A percentile compares a stretch with the other conserved stretches of the same genome.
phyloP scores from a whole-genome alignment of 2,888 invertebrate genomes.

The Xylota segnis region DNA sequence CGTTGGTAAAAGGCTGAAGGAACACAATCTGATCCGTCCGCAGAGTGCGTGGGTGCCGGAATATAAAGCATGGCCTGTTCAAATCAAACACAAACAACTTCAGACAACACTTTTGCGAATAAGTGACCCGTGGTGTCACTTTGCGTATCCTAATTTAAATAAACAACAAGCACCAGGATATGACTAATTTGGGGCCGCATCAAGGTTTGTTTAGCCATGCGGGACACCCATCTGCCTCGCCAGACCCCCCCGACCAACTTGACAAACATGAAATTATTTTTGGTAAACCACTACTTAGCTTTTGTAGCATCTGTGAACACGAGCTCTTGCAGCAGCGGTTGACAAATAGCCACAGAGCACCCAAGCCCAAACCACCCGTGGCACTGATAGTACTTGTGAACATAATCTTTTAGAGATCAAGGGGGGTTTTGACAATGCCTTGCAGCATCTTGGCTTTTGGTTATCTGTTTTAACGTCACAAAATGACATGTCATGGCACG shows the following conservation, averaged over 20 bases:
- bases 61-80: slow-evolving; percentile 87
- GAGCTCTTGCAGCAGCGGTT: slow-evolving; percentile 65
- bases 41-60: slow-evolving; percentile 88
- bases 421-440: slow-evolving; percentile 48
- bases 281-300: slow-evolving; percentile 72
- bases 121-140: slow-evolving; percentile 70
- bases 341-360: slow-evolving; percentile 65
- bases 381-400: slow-evolving; percentile 60
- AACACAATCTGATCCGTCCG: slow-evolving; percentile 87
- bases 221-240: slow-evolving; percentile 48
- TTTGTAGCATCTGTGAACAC: slow-evolving; percentile 73
- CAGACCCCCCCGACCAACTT: slow-evolving; percentile 44
- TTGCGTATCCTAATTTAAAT: slow-evolving; percentile 71
- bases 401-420: slow-evolving; percentile 69
- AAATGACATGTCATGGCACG: slow-evolving; percentile 32
- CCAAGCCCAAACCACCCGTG: slow-evolving; percentile 54
- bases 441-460: slow-evolving; percentile 58
- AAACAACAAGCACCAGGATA: slow-evolving; percentile 63
- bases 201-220: slow-evolving; percentile 71
- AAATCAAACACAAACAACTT: slow-evolving; percentile 53
- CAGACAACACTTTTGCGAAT: slow-evolving; percentile 18
- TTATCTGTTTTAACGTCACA: slow-evolving; percentile 51
- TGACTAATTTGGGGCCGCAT: slow-evolving; percentile 68
- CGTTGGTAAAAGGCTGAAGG: slow-evolving; percentile 86
- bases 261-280: slow-evolving; percentile 76